Conservation (phyloP, 2,888 invertebrate species). For the Leptinotarsa rubiginosa region DNA sequence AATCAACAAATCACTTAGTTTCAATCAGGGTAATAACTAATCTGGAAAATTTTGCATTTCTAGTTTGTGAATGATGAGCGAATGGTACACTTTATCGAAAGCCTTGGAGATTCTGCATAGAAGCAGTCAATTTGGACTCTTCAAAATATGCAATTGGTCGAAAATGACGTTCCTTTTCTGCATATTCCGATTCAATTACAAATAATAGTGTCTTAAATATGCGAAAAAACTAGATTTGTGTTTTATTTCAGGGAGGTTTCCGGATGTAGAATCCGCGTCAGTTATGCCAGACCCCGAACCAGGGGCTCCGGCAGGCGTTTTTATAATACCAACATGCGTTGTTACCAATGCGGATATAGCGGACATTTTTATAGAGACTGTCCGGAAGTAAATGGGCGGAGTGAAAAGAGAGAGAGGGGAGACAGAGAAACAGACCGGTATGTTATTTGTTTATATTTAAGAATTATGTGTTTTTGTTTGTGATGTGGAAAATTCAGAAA, state of each 20-base stretch:
- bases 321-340: slow-evolving; percentile 70
- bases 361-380: slow-evolving; percentile 73
- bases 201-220: background rate
- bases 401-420: slow-evolving; percentile 58
- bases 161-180: no score
- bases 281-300: slow-evolving; percentile 69
- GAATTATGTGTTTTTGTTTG: background rate
- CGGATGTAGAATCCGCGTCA: slow-evolving; percentile 69
- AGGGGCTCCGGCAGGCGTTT: slow-evolving; percentile 66
- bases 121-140: no score
- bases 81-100: no score
- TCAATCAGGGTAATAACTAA: no score
- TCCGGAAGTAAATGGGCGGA: slow-evolving; percentile 64
- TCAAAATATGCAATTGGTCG: no score
- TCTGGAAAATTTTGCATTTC: no score
- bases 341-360: slow-evolving; percentile 71
- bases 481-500: slow-evolving; percentile 15
- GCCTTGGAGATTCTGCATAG: no score
- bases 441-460: slow-evolving; percentile 40
- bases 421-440: slow-evolving; percentile 59
- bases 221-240: background rate
- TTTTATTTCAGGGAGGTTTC: slow-evolving; percentile 65
- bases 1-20: no score
- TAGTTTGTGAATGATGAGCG: no score
- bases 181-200: no score